These are phyloP conservation scores for Papilio polytes DNA, from an alignment of 1,140 invertebrate genomes.

Conservation along the genomic window DNA sequence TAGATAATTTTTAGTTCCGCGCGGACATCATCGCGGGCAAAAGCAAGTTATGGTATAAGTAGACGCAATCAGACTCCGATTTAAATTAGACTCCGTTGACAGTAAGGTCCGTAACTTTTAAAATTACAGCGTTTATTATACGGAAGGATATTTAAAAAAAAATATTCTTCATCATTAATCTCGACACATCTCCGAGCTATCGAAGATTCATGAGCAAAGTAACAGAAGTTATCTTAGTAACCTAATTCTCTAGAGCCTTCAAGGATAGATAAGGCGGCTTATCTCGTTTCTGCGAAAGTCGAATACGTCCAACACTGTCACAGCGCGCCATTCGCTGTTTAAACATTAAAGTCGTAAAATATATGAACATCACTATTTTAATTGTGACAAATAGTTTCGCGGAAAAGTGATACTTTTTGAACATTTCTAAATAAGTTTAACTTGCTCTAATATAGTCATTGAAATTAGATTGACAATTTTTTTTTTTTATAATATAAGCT, in stretches of 20 bases:
- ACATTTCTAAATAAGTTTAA: not conserved
- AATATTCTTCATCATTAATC: not conserved
- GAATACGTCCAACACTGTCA: conserved; percentile 17
- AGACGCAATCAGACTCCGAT: too few species aligned
- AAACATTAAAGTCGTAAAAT: conserved; percentile 2
- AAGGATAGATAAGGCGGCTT: conserved; percentile 28
- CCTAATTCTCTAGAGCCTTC: conserved; percentile 22
- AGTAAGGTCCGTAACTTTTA: too few species aligned
- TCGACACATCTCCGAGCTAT: not conserved
- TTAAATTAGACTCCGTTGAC: too few species aligned
- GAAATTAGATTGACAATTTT: too few species aligned
- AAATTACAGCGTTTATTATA: too few species aligned
- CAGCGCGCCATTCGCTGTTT: not conserved
- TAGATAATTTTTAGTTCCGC: too few species aligned
- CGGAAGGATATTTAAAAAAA: not conserved
- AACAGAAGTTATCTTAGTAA: conserved; percentile 13
- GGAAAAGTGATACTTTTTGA: not conserved
- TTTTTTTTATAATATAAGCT: too few species aligned
- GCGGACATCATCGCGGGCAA: too few species aligned
- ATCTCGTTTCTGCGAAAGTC: conserved; percentile 39
- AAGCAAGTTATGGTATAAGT: too few species aligned
- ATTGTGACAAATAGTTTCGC: conserved; percentile 15
- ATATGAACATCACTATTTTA: not conserved
- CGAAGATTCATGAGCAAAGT: not conserved
- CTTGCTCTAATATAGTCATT: not conserved